Conservation (phyloP, 2,888 invertebrate species). For the Lysandra coridon region DNA sequence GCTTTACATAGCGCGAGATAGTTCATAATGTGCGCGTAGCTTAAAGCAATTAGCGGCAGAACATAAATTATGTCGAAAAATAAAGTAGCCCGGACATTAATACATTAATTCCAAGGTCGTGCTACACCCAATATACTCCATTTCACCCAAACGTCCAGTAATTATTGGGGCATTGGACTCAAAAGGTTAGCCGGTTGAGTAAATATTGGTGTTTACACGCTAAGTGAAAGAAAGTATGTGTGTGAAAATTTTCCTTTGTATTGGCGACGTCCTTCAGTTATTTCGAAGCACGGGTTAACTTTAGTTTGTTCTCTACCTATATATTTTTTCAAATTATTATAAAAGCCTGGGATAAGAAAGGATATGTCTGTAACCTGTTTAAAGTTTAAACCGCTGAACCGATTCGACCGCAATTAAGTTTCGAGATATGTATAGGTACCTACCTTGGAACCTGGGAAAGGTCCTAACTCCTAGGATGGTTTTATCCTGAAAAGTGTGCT, state of each 20-base stretch:
- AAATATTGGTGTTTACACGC: conserved; percentile 10
- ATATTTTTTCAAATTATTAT: too few relatives aligned
- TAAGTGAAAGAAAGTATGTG: neutral
- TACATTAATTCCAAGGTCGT: conserved; percentile 5
- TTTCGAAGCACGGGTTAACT: neutral
- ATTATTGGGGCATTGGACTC: conserved; percentile 32
- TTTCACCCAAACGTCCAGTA: conserved; percentile 15
- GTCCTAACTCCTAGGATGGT: too few relatives aligned
- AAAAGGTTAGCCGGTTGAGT: conserved; percentile 29
- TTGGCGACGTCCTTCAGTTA: neutral
- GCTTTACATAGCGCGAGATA: too few relatives aligned
- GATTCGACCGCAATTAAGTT: too few relatives aligned
- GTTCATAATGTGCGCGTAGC: neutral
- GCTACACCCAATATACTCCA: conserved; percentile 2
- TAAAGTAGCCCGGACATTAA: conserved; percentile 16
- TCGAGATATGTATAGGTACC: too few relatives aligned
- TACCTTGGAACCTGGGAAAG: too few relatives aligned
- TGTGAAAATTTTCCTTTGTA: neutral
- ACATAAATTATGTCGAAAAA: conserved; percentile 9
- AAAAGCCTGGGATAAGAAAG: too few relatives aligned
- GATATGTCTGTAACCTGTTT: too few relatives aligned
- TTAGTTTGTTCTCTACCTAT: neutral
- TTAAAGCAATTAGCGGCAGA: neutral
- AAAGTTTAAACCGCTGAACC: too few relatives aligned
- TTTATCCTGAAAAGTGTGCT: too few relatives aligned